Evolutionary conservation across 2,113 vertebrate species (phyloP).

Genomic region (Poecilia latipinna): DNA sequence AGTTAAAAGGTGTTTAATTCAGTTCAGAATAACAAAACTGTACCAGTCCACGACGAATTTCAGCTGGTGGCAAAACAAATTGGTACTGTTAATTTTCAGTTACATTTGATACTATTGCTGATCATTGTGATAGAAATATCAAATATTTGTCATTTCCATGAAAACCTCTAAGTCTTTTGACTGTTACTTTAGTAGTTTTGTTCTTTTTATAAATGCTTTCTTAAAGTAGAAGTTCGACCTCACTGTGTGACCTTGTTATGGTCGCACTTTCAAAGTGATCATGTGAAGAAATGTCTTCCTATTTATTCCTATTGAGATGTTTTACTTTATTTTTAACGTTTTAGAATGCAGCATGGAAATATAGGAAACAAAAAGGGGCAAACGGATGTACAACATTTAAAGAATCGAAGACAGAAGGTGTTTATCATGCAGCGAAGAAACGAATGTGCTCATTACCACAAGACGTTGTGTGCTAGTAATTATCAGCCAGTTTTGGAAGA

Average conservation of each 20-base stretch:
- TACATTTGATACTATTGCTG: background rate
- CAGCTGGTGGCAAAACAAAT: background rate
- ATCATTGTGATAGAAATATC: background rate
- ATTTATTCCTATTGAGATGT: too few species aligned
- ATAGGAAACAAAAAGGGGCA: background rate
- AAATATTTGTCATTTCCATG: background rate
- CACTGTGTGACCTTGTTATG: too few species aligned
- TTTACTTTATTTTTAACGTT: background rate
- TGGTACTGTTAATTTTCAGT: background rate
- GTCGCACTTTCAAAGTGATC: too few species aligned
- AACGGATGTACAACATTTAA: background rate
- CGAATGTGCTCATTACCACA: background rate
- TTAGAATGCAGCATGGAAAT: background rate
- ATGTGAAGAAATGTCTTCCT: too few species aligned
- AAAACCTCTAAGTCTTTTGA: too few species aligned
- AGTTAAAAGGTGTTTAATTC: too few species aligned
- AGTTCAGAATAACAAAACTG: background rate
- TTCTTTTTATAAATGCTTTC: too few species aligned
- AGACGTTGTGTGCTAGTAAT: background rate
- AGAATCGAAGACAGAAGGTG: background rate
- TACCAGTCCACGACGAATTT: background rate
- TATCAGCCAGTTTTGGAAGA: background rate
- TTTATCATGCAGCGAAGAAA: background rate
- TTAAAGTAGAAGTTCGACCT: too few species aligned
- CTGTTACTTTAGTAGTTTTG: too few species aligned